phyloP scores from a whole-genome alignment of 2,797 vertebrate species.

The Xenentodon cancila region DNA sequence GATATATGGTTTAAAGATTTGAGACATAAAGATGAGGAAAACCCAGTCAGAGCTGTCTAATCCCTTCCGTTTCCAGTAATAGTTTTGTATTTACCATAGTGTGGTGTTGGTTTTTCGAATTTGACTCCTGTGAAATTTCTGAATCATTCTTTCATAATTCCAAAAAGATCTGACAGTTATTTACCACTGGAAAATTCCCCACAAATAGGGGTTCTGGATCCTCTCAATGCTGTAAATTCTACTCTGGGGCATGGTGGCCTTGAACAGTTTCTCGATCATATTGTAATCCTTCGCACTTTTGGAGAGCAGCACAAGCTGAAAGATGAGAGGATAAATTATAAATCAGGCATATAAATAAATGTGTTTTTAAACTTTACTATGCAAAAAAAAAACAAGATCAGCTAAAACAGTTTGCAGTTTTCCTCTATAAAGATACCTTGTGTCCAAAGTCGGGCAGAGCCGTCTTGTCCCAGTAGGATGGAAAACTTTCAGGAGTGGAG shows the following conservation, averaged over 20 bases:
- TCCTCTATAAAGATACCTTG: slow-evolving; percentile 76
- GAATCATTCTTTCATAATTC: neutral
- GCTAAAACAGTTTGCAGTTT: neutral
- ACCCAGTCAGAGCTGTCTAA: neutral
- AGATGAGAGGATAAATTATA: neutral
- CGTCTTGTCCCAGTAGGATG: slow-evolving; percentile 87
- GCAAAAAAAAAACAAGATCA: neutral
- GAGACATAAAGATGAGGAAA: too few relatives aligned
- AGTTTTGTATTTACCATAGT: too few relatives aligned
- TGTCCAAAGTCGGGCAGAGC: slow-evolving; percentile 84
- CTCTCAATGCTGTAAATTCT: slow-evolving; percentile 80
- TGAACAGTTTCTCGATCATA: slow-evolving; percentile 82
- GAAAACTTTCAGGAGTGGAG: slow-evolving; percentile 65
- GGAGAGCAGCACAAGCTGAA: slow-evolving; percentile 76
- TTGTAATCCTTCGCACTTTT: slow-evolving; percentile 78
- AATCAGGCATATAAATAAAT: neutral
- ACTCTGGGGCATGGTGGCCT: slow-evolving; percentile 78
- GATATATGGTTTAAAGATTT: neutral
- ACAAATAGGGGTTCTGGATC: slow-evolving; percentile 89
- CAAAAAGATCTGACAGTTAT: neutral
- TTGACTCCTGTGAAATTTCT: too few relatives aligned
- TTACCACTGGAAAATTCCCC: slow-evolving; percentile 89
- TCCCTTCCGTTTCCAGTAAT: too few relatives aligned
- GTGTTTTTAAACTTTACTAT: neutral
- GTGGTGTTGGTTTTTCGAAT: too few relatives aligned